Percentiles rank a stretch among this genome's conserved stretches.
Evolutionary conservation across 1,140 invertebrate genomes (phyloP).

Genomic region (Saxidomus purpurata): DNA sequence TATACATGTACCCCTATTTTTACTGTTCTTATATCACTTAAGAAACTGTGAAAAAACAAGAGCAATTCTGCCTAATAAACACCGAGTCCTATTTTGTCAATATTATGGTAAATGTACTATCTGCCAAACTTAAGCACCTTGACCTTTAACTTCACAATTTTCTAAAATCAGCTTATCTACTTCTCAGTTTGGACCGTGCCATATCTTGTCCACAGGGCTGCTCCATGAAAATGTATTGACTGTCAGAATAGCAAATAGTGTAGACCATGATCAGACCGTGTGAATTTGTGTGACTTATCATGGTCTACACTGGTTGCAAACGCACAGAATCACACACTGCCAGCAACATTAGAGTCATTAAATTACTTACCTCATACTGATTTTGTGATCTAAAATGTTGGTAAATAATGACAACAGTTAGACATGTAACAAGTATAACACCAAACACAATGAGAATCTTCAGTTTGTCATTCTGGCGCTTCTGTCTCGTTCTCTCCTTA

Average conservation of each 20-base stretch:
- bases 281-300: not conserved
- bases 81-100: too few relatives aligned
- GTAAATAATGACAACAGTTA: conserved; percentile 34
- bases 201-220: too few relatives aligned
- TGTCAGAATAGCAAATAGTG: too few relatives aligned
- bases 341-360: not conserved
- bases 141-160: too few relatives aligned
- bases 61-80: too few relatives aligned
- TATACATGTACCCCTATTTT: too few relatives aligned
- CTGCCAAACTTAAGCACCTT: too few relatives aligned
- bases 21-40: too few relatives aligned
- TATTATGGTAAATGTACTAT: too few relatives aligned
- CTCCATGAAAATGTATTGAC: too few relatives aligned
- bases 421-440: conserved; percentile 18
- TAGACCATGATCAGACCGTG: not conserved
- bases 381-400: conserved; percentile 26
- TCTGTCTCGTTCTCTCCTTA: not conserved
- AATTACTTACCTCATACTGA: not conserved
- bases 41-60: too few relatives aligned
- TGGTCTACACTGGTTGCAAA: not conserved
- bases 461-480: not conserved
- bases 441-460: conserved; percentile 37
- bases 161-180: not conserved
- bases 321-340: not conserved
- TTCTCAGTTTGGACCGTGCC: not conserved